These are phyloP conservation scores for Chelmon rostratus DNA, from an alignment of 2,797 vertebrate species.

Conservation along the genomic window DNA sequence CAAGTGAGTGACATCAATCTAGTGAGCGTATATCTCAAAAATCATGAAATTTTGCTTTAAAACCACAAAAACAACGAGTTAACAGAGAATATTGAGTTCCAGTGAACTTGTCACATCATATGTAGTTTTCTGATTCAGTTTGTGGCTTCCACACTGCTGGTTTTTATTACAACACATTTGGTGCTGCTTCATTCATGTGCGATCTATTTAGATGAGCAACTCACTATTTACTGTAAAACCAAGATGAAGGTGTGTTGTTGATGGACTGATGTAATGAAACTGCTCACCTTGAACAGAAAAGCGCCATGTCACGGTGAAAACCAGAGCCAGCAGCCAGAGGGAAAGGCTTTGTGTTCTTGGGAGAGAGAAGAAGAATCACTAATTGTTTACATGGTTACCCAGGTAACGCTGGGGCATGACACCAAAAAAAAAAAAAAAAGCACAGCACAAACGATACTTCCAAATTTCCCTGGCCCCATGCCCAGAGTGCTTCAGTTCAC, in stretches of 20 bases:
- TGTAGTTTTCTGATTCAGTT: not conserved
- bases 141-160: not conserved
- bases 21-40: no score
- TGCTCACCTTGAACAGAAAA: constrained; percentile 43
- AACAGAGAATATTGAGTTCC: not conserved
- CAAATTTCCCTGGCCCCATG: not conserved
- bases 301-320: rapidly evolving
- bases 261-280: not conserved
- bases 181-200: not conserved
- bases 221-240: not conserved
- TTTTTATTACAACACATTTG: not conserved
- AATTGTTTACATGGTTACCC: not conserved
- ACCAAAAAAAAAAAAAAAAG: not conserved
- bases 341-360: not conserved
- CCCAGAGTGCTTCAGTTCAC: not conserved
- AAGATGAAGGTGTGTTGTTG: not conserved
- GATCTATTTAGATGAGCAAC: not conserved
- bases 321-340: not conserved
- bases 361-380: not conserved
- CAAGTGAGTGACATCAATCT: no score
- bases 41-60: not conserved
- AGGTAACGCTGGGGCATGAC: not conserved
- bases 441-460: not conserved
- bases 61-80: not conserved
- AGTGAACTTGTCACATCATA: not conserved